A percentile compares a stretch with the other conserved stretches of the same genome.
Evolutionary conservation across 2,113 vertebrate genomes (phyloP).

Genomic region (Carassius gibelio): DNA sequence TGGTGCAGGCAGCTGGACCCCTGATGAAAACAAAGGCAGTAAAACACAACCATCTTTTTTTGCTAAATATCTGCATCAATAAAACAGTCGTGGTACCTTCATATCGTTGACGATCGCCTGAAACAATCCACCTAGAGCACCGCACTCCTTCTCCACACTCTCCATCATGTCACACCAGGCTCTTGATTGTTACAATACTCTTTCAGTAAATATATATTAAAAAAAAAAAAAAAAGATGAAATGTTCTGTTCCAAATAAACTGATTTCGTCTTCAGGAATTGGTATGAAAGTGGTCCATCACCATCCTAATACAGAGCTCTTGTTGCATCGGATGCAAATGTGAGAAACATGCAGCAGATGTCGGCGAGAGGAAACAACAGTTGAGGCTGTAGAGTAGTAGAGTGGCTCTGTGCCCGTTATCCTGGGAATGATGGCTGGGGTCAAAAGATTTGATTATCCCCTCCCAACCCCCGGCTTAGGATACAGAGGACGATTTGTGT

Average conservation of each 20-base stretch:
- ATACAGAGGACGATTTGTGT: slow-evolving; percentile 20
- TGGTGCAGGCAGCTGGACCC: slow-evolving; percentile 52
- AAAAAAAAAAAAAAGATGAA: slow-evolving; percentile 7
- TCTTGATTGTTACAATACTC: slow-evolving; percentile 41
- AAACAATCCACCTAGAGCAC: slow-evolving; percentile 94
- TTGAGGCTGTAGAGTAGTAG: slow-evolving; percentile 28
- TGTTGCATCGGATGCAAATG: not conserved
- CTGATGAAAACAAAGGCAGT: slow-evolving; percentile 76
- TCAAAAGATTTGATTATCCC: slow-evolving; percentile 46
- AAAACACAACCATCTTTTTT: slow-evolving; percentile 59
- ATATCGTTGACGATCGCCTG: slow-evolving; percentile 97
- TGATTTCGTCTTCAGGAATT: slow-evolving; percentile 43
- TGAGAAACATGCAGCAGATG: not conserved
- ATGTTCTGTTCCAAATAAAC: not conserved
- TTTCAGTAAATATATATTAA: slow-evolving; percentile 32
- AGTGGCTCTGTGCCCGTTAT: slow-evolving; percentile 36
- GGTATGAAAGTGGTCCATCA: slow-evolving; percentile 23
- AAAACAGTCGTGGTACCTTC: slow-evolving; percentile 80
- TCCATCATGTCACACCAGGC: slow-evolving; percentile 73
- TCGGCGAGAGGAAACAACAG: slow-evolving; percentile 27
- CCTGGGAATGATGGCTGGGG: slow-evolving; percentile 50
- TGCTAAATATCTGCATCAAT: slow-evolving; percentile 46
- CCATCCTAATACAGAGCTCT: slow-evolving; percentile 13
- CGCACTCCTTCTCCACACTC: slow-evolving; percentile 93
- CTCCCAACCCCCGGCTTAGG: slow-evolving; percentile 52